Percentiles rank a stretch among this genome's conserved stretches.
phyloP scores from a whole-genome alignment of 2,888 invertebrate species.

The Pheosia gnoma region DNA sequence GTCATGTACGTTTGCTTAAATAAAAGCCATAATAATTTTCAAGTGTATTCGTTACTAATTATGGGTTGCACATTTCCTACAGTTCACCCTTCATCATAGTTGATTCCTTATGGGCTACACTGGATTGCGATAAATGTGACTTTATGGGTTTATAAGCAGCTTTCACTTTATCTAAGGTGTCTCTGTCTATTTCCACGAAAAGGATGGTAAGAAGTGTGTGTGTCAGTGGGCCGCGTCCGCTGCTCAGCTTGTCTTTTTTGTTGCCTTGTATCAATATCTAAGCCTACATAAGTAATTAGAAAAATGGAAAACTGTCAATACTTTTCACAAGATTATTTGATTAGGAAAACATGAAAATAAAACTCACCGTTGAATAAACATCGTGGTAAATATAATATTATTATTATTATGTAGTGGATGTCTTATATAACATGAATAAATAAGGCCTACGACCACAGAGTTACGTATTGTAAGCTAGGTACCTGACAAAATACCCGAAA shows the following conservation, averaged over 20 bases:
- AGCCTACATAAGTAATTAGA: conserved; percentile 73
- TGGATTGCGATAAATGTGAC: conserved; percentile 73
- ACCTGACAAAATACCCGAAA: no score
- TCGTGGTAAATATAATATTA: conserved; percentile 9
- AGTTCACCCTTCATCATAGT: conserved; percentile 47
- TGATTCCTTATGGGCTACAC: conserved; percentile 56
- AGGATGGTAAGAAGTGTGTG: conserved; percentile 80
- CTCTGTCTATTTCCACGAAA: conserved; percentile 80
- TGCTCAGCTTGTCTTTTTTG: conserved; percentile 69
- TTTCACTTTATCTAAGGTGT: conserved; percentile 80
- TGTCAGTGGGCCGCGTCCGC: conserved; percentile 82
- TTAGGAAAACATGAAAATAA: conserved; percentile 11
- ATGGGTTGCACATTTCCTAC: conserved; percentile 26
- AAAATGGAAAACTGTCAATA: conserved; percentile 59
- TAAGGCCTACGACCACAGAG: conserved; percentile 13
- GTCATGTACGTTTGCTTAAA: conserved; percentile 12
- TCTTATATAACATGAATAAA: conserved; percentile 40
- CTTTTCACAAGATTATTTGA: not conserved
- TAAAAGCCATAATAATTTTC: conserved; percentile 16
- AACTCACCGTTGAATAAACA: conserved; percentile 1
- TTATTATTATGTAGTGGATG: conserved; percentile 10
- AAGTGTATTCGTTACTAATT: conserved; percentile 17
- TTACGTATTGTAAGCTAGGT: no score
- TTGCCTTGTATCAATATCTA: conserved; percentile 60
- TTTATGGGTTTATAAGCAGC: conserved; percentile 77